A percentile compares a stretch with the other conserved stretches of the same genome.
These are phyloP conservation scores for Perccottus glenii DNA, from an alignment of 2,113 vertebrate species.

Conservation along the genomic window DNA sequence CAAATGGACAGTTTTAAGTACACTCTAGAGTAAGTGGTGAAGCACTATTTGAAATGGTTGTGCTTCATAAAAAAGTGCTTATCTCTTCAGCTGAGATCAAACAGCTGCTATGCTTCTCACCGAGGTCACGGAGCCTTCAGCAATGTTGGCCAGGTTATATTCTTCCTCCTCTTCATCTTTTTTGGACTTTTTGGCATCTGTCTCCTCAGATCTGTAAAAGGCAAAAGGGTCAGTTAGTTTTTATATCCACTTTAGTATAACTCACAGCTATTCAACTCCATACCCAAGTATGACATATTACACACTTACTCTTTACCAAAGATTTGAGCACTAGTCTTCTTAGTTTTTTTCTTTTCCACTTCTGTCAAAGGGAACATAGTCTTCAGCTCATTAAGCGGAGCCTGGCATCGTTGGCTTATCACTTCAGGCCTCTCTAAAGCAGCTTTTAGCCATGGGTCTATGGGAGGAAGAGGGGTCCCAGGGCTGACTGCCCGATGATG, in stretches of 20 bases:
- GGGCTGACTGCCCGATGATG: constrained; percentile 88
- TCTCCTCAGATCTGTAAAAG: constrained; percentile 72
- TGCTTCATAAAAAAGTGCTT: neutral
- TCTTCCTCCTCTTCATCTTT: constrained; percentile 80
- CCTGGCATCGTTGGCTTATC: constrained; percentile 79
- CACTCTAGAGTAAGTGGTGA: constrained; percentile 1
- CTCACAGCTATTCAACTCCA: neutral
- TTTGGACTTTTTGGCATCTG: constrained; percentile 78
- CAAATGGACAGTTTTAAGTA: constrained; percentile 18
- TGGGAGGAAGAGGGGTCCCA: constrained; percentile 81
- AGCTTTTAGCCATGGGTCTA: constrained; percentile 84
- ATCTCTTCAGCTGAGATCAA: neutral
- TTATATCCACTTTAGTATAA: constrained; percentile 1
- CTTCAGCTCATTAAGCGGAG: constrained; percentile 85
- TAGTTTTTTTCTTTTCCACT: constrained; percentile 86
- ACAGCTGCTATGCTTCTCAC: constrained; percentile 75
- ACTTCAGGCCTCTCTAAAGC: constrained; percentile 82
- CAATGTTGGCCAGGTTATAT: constrained; percentile 82
- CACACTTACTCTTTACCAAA: constrained; percentile 87
- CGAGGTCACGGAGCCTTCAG: constrained; percentile 84
- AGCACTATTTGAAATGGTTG: neutral
- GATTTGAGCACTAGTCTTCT: constrained; percentile 87
- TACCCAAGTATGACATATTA: neutral
- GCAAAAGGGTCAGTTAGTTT: constrained; percentile 5
- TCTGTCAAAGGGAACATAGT: constrained; percentile 87